phyloP scores from a whole-genome alignment of 2,113 vertebrate genomes.

The Ancistrus triradiatus region DNA sequence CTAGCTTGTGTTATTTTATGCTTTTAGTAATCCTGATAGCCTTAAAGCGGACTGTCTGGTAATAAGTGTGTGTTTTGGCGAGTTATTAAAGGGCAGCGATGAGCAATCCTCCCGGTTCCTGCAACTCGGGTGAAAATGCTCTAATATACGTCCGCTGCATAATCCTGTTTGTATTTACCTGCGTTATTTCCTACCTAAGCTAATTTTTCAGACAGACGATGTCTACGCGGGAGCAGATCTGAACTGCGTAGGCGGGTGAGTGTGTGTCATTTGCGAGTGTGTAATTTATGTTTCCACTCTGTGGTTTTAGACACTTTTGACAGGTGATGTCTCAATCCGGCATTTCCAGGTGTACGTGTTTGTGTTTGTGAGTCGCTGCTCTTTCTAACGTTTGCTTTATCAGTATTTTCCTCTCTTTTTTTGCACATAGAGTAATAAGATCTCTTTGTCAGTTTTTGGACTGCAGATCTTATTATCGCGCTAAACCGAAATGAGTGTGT shows the following conservation, averaged over 20 bases:
- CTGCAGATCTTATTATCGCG: background rate
- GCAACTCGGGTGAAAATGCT: too few species aligned
- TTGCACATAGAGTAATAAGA: too few species aligned
- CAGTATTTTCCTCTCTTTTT: too few species aligned
- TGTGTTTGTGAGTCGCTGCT: constrained; percentile 30
- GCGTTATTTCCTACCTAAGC: background rate
- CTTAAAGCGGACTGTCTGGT: too few species aligned
- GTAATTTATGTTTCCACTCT: constrained; percentile 27
- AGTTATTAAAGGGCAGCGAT: too few species aligned
- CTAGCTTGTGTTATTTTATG: background rate
- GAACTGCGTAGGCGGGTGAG: constrained; percentile 11
- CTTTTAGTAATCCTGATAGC: background rate
- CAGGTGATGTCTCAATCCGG: constrained; percentile 72
- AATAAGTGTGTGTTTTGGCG: too few species aligned
- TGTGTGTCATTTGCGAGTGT: constrained; percentile 25
- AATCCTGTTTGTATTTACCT: background rate
- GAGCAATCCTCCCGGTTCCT: too few species aligned
- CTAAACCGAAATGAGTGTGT: background rate
- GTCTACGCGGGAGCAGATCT: constrained; percentile 4
- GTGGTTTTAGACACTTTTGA: constrained; percentile 48
- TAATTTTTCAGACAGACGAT: background rate
- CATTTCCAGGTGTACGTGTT: constrained; percentile 49
- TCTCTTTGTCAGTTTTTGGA: too few species aligned
- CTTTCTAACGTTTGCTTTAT: too few species aligned
- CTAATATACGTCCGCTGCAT: too few species aligned